Evolutionary conservation across 2,797 vertebrate genomes (phyloP).

Genomic region (Acrossocheilus wenchowensis): DNA sequence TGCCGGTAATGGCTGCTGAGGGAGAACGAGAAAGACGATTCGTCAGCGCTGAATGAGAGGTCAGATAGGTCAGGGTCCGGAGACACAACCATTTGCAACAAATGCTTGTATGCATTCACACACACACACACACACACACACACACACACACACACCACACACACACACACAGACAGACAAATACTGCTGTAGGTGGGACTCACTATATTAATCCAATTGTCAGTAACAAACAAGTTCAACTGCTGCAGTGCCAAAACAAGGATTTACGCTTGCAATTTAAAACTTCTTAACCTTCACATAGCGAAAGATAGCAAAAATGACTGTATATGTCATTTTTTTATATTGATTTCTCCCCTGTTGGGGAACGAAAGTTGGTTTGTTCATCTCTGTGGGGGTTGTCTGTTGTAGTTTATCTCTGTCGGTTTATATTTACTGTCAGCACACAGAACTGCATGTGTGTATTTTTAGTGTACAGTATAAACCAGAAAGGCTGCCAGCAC

Average conservation of each 20-base stretch:
- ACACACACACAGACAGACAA: constrained; percentile 6
- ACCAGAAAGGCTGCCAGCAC: neutral
- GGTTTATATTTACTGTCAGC: constrained; percentile 38
- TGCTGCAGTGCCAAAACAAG: constrained; percentile 12
- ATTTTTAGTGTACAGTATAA: neutral
- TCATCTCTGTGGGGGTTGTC: constrained; percentile 27
- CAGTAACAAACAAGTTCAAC: constrained; percentile 26
- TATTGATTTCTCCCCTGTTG: constrained; percentile 30
- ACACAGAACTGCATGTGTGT: neutral
- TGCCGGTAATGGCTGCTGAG: constrained; percentile 52
- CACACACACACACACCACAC: constrained; percentile 1
- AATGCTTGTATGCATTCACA: constrained; percentile 37
- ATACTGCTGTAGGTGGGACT: constrained; percentile 30
- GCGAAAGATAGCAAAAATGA: constrained; percentile 29
- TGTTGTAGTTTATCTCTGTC: constrained; percentile 34
- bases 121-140: constrained; percentile 10
- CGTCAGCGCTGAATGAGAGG: constrained; percentile 50
- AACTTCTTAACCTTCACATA: constrained; percentile 42
- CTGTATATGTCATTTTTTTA: constrained; percentile 18
- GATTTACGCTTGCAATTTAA: constrained; percentile 25
- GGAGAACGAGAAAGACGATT: constrained; percentile 48
- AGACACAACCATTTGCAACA: constrained; percentile 48
- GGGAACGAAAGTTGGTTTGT: constrained; percentile 22
- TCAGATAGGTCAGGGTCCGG: constrained; percentile 48
- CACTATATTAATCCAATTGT: constrained; percentile 27